Evolutionary conservation across 2,888 invertebrate species (phyloP).

Genomic region (Xanthostigma xanthostigma): DNA sequence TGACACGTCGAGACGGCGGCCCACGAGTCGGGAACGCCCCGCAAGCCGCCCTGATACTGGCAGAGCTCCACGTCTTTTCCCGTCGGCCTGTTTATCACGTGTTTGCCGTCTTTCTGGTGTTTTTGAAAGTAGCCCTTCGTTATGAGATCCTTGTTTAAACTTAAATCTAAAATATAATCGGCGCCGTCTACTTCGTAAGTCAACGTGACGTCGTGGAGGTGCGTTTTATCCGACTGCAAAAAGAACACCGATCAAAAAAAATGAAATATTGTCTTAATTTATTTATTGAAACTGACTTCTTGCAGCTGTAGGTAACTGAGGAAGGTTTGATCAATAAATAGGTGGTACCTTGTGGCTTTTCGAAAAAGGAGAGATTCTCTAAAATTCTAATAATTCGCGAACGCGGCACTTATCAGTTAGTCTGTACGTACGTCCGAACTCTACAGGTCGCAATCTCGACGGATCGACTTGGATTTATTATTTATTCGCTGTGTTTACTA

Average conservation of each 20-base stretch:
- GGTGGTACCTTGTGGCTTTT: too few species aligned
- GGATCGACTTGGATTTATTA: too few species aligned
- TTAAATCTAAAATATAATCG: slow-evolving; percentile 51
- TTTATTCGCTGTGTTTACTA: too few species aligned
- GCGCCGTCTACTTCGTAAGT: slow-evolving; percentile 50
- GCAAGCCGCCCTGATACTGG: slow-evolving; percentile 62
- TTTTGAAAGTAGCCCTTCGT: slow-evolving; percentile 49
- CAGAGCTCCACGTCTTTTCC: slow-evolving; percentile 54
- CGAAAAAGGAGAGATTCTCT: too few species aligned
- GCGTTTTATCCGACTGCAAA: slow-evolving; percentile 32
- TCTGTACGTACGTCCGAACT: too few species aligned
- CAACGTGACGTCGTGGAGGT: slow-evolving; percentile 42
- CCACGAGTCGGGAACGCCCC: slow-evolving; percentile 55
- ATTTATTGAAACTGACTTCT: too few species aligned
- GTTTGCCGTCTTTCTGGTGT: slow-evolving; percentile 39
- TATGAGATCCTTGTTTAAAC: slow-evolving; percentile 56
- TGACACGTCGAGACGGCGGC: slow-evolving; percentile 74
- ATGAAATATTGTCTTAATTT: too few species aligned
- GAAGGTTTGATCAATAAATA: too few species aligned
- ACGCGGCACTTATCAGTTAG: too few species aligned
- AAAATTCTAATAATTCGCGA: too few species aligned
- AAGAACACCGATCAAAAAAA: slow-evolving; percentile 22
- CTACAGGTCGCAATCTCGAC: too few species aligned
- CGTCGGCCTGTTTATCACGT: slow-evolving; percentile 37
- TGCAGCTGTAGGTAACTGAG: too few species aligned